Evolutionary conservation across 2,888 invertebrate species (phyloP).

Genomic region (Cheiracanthium punctorium): DNA sequence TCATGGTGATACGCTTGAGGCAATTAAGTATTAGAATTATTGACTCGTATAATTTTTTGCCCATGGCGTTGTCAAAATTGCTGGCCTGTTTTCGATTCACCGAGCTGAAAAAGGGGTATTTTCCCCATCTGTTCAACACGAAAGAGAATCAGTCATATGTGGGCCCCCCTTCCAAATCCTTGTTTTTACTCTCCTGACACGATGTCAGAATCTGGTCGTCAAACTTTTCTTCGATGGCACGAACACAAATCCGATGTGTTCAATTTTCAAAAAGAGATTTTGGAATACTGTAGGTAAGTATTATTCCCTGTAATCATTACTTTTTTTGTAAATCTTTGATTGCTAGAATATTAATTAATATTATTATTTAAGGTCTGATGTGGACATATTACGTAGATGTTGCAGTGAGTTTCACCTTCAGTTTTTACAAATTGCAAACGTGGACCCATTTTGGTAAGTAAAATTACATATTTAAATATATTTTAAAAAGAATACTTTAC

Average conservation of each 20-base stretch:
- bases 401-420: too few species aligned
- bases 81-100: neutral
- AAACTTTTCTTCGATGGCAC: neutral
- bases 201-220: neutral
- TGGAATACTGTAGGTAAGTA: neutral
- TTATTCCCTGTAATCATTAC: neutral
- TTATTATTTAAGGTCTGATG: too few species aligned
- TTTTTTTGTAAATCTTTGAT: too few species aligned
- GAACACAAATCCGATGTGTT: neutral
- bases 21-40: neutral
- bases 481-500: too few species aligned
- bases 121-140: neutral
- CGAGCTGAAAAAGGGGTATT: neutral
- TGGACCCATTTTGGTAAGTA: too few species aligned
- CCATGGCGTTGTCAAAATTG: neutral
- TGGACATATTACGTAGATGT: too few species aligned
- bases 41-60: neutral
- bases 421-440: too few species aligned
- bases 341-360: too few species aligned
- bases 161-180: neutral
- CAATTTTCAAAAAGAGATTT: neutral
- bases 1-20: neutral
- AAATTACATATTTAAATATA: too few species aligned
- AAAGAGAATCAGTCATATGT: neutral
- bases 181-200: neutral